Percentiles rank a stretch among this genome's conserved stretches.
Evolutionary conservation across 2,888 invertebrate species (phyloP).

Genomic region (Philonicus albiceps): DNA sequence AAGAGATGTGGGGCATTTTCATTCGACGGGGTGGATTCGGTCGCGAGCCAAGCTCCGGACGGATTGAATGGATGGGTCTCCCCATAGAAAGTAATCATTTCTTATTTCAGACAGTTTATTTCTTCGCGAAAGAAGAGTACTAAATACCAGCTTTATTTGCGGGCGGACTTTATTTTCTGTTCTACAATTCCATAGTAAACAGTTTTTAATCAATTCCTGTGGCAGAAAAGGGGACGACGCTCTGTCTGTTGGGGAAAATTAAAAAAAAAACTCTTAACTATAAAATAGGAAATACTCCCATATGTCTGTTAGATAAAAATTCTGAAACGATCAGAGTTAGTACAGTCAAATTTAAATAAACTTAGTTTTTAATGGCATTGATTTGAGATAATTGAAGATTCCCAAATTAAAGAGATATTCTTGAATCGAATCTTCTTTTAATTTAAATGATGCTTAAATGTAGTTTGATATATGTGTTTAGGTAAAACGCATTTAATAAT

Average conservation of each 20-base stretch:
- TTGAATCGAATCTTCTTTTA: too few species aligned
- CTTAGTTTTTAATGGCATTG: too few species aligned
- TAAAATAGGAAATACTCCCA: too few species aligned
- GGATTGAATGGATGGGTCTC: not conserved
- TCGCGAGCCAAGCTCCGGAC: not conserved
- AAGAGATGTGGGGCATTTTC: not conserved
- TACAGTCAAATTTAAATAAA: too few species aligned
- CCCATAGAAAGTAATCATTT: slow-evolving; percentile 23
- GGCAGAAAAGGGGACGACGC: not conserved
- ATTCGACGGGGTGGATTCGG: not conserved
- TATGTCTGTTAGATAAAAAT: too few species aligned
- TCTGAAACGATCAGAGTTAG: too few species aligned
- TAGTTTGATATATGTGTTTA: too few species aligned
- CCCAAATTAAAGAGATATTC: too few species aligned
- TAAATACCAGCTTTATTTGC: not conserved
- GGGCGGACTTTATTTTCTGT: not conserved
- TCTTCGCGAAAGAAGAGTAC: not conserved
- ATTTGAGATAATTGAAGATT: too few species aligned
- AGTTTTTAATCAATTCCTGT: not conserved
- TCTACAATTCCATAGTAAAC: not conserved
- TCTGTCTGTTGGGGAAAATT: not conserved
- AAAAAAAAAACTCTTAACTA: not conserved
- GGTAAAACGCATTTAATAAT: too few species aligned
- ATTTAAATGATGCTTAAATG: too few species aligned
- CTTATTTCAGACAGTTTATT: slow-evolving; percentile 13